Evolutionary conservation across 1,140 invertebrate genomes (phyloP).

Genomic region (Drosophila kanapiae): DNA sequence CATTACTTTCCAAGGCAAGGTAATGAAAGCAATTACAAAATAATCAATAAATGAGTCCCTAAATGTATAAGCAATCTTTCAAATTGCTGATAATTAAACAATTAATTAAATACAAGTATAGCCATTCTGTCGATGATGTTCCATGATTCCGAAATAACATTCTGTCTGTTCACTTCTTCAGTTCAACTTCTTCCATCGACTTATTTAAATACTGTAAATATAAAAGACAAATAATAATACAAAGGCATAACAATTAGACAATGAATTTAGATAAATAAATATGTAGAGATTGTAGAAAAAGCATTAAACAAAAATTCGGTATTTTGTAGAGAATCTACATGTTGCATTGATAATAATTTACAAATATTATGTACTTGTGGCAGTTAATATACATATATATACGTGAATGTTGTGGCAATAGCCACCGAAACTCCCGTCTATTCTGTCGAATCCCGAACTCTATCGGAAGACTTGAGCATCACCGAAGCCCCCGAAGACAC

Average conservation of each 20-base stretch:
- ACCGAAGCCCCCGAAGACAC: constrained; percentile 22
- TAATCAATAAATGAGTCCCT: constrained; percentile 46
- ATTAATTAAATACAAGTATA: constrained; percentile 4
- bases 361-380: constrained; percentile 70
- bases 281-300: constrained; percentile 53
- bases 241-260: constrained; percentile 41
- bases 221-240: constrained; percentile 64
- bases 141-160: constrained; percentile 1
- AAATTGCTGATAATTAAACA: constrained; percentile 44
- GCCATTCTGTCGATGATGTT: constrained; percentile 19
- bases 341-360: constrained; percentile 84
- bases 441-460: constrained; percentile 19
- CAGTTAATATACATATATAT: constrained; percentile 56
- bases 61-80: constrained; percentile 55
- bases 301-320: constrained; percentile 62
- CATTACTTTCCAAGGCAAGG: constrained; percentile 50
- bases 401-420: constrained; percentile 41
- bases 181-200: constrained; percentile 1
- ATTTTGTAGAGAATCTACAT: constrained; percentile 83
- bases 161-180: background rate
- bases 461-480: constrained; percentile 65
- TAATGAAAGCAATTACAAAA: constrained; percentile 50
- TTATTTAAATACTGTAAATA: constrained; percentile 63
- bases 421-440: constrained; percentile 17
- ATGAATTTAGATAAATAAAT: constrained; percentile 71